Evolutionary conservation across 2,888 invertebrate genomes (phyloP), one percentile per base, ranked within the genome.

Genomic region (Dascillus cervinus): DNA sequence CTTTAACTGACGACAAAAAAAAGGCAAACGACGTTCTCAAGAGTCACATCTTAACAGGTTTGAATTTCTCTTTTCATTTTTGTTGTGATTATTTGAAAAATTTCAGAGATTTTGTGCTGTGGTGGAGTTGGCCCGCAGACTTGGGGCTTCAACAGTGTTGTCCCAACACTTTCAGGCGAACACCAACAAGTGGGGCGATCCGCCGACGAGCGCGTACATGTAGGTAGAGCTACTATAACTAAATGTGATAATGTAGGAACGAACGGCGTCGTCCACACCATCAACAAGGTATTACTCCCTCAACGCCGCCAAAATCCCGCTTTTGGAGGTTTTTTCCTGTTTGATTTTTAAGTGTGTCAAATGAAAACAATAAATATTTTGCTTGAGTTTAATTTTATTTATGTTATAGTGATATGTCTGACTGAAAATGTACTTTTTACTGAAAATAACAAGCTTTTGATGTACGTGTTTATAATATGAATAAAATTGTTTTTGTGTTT

Each of bases 251-350:
- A 70, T 41, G 49, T 69, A 38, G 73, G 75, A 2, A 68, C 65
- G 1, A 73, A 75, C 47, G 76, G 76, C 3, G 67, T 77, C 11
- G 61, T 77, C 3, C 76, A 77, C 49, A 63, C 71, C 8, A 65
- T 75, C 14, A 71, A 73, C 41, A 61, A 65, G 32, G 65, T 75
- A 8, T 50, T 77, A 37, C 60, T 64, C 13, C 71, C 71, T 4
- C 54, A 55, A 28, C 53, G 54, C 32, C 48, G 49, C 1, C 47
- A 51, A 14, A 41, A 48, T 3, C 41, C 57, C 8, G 48, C 57
- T 6, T 47, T 56, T 29, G 56, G 56, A 14, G n/a, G n/a, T n/a
- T 54, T 58, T 27, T 59, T 61, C 49, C 43, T 63, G 15, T 62
- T 64, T 37, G 61, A 62, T 44, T 49, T 64, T 32, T 62, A 56